Evolutionary conservation across 2,797 vertebrate species (phyloP).

Genomic region (Morelia viridis): DNA sequence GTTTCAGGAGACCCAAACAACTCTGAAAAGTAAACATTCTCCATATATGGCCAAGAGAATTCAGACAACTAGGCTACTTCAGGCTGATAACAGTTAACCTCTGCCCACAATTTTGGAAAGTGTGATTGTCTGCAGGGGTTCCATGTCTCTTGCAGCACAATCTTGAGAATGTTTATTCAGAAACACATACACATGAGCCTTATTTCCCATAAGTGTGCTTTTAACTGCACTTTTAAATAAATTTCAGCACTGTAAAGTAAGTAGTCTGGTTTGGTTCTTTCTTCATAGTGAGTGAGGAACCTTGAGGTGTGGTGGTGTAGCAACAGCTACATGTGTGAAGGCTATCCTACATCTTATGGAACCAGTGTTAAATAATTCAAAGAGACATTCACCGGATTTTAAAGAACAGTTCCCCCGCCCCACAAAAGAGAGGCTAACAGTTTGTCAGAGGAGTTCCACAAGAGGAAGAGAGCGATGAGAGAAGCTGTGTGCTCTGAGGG

Average conservation of each 20-base stretch:
- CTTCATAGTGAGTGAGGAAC: neutral
- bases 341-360: neutral
- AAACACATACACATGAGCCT: neutral
- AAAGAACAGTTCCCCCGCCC: neutral
- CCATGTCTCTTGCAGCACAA: neutral
- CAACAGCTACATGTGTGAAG: neutral
- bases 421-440: neutral
- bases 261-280: neutral
- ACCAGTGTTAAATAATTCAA: neutral
- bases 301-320: neutral
- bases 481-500: neutral
- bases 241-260: neutral
- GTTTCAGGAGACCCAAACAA: neutral
- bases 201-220: neutral
- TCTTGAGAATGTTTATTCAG: neutral
- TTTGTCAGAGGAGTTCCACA: neutral
- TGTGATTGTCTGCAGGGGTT: neutral
- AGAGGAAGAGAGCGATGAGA: neutral
- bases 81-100: neutral
- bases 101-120: neutral
- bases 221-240: too few species aligned
- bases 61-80: neutral
- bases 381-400: neutral
- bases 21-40: neutral
- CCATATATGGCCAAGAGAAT: neutral